Evolutionary conservation across 2,797 vertebrate species (phyloP), one percentile per base, ranked within the genome.

Genomic region (Aplochiton taeniatus): DNA sequence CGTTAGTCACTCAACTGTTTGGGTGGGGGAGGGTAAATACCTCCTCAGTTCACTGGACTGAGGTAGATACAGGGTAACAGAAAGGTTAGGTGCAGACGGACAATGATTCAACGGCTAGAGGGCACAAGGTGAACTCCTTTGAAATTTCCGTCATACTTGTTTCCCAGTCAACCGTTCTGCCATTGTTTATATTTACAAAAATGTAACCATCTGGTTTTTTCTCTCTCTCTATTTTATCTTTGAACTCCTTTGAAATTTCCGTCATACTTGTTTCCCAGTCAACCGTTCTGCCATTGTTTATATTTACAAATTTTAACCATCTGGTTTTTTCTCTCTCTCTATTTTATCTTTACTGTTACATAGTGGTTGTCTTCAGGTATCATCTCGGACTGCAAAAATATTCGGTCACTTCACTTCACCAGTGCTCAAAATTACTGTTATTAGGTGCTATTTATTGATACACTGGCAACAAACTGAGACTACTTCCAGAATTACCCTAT

Each of bases 61-160:
- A n/a, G 20, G 65, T 61, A 58, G 91, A 92, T 92, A 93, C 91
- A 82, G 78, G 57, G 66, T 92, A 91, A 92, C 90, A 52, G 70
- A 64, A 55, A 44, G 9, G 42, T 17, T 69, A 65, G 80, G 79
- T 72, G 73, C 47, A 0, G 7, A 66, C 10, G n/a, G 80, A 82
- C 66, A 85, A 85, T 77, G 72, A 82, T 72, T 83, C 63, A 80
- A 68, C 71, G 64, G 31, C 31, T 48, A 58, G 63, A 66, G 57
- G 46, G n/a, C 20, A 73, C 17, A 56, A 60, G n/a, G 47, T 55
- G n/a, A 56, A 56, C 45, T 56, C 12, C 43, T 63, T 41, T 19
- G 11, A 13, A 17, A 4, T 9, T 49, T 52, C 11, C 31, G 45
- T 46, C 16, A 45, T 54, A 46, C n/a, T n/a, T 12, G 16, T 17